Evolutionary conservation across 2,888 invertebrate species (phyloP).

Genomic region (Lamellibrachia columna): DNA sequence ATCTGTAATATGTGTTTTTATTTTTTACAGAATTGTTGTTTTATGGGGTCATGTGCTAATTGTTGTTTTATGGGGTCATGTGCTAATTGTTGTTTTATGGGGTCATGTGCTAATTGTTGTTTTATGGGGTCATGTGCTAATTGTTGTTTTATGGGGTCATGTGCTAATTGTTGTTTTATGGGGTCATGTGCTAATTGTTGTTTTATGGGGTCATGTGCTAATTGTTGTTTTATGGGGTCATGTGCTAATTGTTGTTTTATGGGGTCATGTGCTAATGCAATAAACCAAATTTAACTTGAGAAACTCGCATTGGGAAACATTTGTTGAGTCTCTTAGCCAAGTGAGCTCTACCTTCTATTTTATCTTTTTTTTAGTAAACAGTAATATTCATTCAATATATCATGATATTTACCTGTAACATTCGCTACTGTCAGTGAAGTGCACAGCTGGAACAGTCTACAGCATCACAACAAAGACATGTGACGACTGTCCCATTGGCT

Average conservation of each 20-base stretch:
- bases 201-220: not conserved
- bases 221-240: not conserved
- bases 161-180: no score
- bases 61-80: no score
- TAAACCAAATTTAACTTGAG: not conserved
- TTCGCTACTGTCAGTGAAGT: slow-evolving; percentile 1
- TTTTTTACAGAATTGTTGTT: not conserved
- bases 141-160: no score
- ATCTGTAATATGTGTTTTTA: not conserved
- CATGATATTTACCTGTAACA: not conserved
- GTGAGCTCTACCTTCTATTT: no score
- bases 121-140: no score
- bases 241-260: not conserved
- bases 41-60: no score
- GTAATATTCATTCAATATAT: not conserved
- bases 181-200: not conserved
- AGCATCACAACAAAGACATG: slow-evolving; percentile 7
- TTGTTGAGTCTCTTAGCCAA: not conserved
- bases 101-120: no score
- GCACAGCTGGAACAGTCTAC: slow-evolving; percentile 16
- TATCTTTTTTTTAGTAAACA: not conserved
- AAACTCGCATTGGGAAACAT: not conserved
- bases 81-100: no score
- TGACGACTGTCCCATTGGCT: slow-evolving; percentile 20
- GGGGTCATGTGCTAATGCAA: not conserved